Evolutionary conservation across 2,113 vertebrate species (phyloP).

Genomic region (Physeter macrocephalus): DNA sequence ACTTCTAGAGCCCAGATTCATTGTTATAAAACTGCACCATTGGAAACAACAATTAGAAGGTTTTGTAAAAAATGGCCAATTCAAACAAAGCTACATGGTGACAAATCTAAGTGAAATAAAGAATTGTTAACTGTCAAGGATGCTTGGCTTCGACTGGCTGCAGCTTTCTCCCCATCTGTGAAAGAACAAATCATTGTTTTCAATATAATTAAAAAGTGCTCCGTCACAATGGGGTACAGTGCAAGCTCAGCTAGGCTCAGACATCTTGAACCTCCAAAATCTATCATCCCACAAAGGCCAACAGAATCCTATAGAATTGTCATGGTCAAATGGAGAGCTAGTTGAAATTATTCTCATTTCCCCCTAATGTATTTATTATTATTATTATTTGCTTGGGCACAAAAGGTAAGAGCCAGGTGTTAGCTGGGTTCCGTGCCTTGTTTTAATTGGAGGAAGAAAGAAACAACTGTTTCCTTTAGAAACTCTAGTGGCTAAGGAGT

Average conservation of each 20-base stretch:
- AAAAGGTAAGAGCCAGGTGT: background rate
- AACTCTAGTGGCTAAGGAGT: background rate
- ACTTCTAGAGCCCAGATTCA: conserved; percentile 79
- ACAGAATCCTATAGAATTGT: background rate
- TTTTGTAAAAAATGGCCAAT: conserved; percentile 84
- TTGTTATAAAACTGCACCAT: conserved; percentile 73
- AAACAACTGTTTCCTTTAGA: background rate
- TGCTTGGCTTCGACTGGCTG: conserved; percentile 80
- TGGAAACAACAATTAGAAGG: conserved; percentile 80
- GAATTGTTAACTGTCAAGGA: conserved; percentile 80
- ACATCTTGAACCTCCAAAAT: conserved; percentile 79
- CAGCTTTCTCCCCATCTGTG: conserved; percentile 83
- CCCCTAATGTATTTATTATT: background rate
- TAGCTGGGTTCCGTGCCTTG: background rate
- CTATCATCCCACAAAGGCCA: conserved; percentile 82
- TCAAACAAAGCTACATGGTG: conserved; percentile 94
- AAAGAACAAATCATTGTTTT: conserved; percentile 81
- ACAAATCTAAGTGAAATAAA: conserved; percentile 81
- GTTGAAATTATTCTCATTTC: background rate
- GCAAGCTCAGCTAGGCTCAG: conserved; percentile 79
- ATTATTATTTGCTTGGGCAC: background rate
- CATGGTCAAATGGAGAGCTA: background rate
- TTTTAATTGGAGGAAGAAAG: background rate
- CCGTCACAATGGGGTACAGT: conserved; percentile 85
- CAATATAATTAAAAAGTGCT: conserved; percentile 80